Evolutionary conservation across 2,888 invertebrate genomes (phyloP), one percentile per base, ranked within the genome.

Genomic region (Scaptomyza flava): DNA sequence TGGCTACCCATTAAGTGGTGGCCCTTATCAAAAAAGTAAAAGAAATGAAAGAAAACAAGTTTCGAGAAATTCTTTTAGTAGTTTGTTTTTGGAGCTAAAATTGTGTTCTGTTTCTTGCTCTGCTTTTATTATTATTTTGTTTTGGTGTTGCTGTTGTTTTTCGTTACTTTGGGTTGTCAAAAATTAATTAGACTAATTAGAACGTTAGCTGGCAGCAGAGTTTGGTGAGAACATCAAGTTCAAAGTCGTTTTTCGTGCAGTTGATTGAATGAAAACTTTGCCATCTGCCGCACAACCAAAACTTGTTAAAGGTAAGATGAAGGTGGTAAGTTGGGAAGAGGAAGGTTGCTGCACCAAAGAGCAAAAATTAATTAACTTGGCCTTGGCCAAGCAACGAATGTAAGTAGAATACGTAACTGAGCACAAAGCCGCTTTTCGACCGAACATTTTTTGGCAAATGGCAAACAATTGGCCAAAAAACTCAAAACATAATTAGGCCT

Each of bases 121-220:
- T 53, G 8, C 14, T 38, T 48, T 48, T 56, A 53, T 61, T 53
- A 50, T 58, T 58, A 50, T 62, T 48, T 23, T 43, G 14, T 45
- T 45, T 38, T 43, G n/a, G 46, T 47, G 14, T 34, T 51, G 51
- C 57, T 51, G 38, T 30, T 52, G 41, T 36, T 56, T 50, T 46
- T 36, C 41, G 48, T 41, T 46, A 41, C 43, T 38, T 31, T 34
- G 43, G 31, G 47, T 60, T 78, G 81, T 79, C 71, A 76, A 76
- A 84, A 81, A 83, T 81, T 87, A 83, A 83, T 83, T 87, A 84
- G 87, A 47, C 79, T 84, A 87, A 83, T 83, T 83, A 83, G 84
- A 87, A 84, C 56, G 84, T 58, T 65, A 45, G 59, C 71, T 74
- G 56, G 42, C 62, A 61, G 45, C 52, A 42, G 20, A 43, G 33